phyloP scores from a whole-genome alignment of 2,113 vertebrate species.

The Gasterosteus nipponicus region DNA sequence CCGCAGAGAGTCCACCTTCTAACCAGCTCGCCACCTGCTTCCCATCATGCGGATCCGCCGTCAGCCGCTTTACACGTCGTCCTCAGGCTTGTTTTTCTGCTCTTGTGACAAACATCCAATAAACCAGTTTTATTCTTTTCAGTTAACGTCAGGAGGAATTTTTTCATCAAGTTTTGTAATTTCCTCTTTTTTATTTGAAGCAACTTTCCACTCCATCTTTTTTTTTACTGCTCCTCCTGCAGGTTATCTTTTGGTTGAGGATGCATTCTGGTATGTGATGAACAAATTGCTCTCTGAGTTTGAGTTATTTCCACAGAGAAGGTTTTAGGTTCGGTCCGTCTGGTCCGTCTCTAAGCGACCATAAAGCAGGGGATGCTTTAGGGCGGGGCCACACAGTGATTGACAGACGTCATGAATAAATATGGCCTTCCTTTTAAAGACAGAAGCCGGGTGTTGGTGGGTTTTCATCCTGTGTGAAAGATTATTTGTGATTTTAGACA shows the following conservation, averaged over 20 bases:
- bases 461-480: not conserved
- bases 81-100: not conserved
- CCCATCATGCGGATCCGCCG: conserved; percentile 44
- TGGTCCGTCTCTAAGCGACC: not conserved
- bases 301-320: not conserved
- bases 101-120: not conserved
- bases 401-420: no score
- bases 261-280: not conserved
- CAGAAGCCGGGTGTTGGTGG: not conserved
- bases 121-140: not conserved
- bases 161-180: conserved; percentile 27
- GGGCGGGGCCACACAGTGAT: no score
- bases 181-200: conserved; percentile 20
- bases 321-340: not conserved
- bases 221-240: not conserved
- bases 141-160: not conserved
- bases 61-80: not conserved
- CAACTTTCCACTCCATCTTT: conserved; percentile 4
- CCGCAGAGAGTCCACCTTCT: conserved; percentile 29
- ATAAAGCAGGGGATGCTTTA: no score
- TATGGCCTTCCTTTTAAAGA: not conserved
- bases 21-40: conserved; percentile 54
- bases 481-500: not conserved
- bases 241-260: no score
- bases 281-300: not conserved